Evolutionary conservation across 2,797 vertebrate genomes (phyloP).

Genomic region (Eupleurogrammus muticus): DNA sequence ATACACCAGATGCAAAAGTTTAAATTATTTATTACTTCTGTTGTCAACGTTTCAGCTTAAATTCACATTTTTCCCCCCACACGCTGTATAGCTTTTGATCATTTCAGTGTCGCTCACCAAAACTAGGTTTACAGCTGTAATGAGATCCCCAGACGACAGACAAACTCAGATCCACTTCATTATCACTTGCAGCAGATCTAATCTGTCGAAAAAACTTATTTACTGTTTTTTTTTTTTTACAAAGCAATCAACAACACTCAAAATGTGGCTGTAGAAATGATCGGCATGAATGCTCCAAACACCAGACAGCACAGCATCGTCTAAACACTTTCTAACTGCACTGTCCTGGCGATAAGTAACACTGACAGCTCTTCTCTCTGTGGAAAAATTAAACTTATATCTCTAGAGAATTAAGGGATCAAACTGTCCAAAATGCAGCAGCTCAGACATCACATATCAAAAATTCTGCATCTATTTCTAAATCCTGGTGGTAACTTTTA

Average conservation of each 20-base stretch:
- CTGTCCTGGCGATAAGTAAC: neutral
- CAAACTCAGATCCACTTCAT: neutral
- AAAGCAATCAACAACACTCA: neutral
- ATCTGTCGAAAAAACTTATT: conserved; percentile 1
- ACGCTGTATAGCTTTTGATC: too few relatives aligned
- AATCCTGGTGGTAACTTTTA: too few relatives aligned
- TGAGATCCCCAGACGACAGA: neutral
- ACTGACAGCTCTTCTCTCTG: neutral
- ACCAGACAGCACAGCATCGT: neutral
- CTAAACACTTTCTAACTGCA: conserved; percentile 3
- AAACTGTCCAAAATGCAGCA: neutral
- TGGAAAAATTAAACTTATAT: conserved; percentile 2
- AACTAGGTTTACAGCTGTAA: neutral
- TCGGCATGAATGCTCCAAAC: conserved; percentile 17
- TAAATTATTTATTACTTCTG: neutral
- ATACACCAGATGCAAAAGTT: neutral
- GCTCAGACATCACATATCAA: too few relatives aligned
- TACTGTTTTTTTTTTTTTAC: neutral
- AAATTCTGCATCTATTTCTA: too few relatives aligned
- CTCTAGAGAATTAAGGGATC: neutral
- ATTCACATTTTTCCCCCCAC: too few relatives aligned
- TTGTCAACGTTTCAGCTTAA: too few relatives aligned
- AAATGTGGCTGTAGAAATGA: conserved; percentile 3
- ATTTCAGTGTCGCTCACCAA: neutral
- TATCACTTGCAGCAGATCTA: neutral